phyloP scores from a whole-genome alignment of 2,113 vertebrate genomes.

The Bujurquina vittata region DNA sequence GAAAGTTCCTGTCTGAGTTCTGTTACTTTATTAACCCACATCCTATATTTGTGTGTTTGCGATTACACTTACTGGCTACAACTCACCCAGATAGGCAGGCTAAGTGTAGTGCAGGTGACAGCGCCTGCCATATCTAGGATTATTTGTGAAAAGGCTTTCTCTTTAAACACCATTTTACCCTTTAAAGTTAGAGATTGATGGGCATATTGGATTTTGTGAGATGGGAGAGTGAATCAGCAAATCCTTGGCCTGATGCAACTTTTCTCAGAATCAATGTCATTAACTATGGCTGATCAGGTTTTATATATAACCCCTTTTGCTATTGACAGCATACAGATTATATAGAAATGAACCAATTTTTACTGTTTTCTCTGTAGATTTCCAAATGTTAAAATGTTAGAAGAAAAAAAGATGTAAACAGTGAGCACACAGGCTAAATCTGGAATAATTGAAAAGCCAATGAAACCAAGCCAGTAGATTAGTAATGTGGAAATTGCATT shows the following conservation, averaged over 20 bases:
- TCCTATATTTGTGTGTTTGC: slow-evolving; percentile 9
- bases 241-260: not conserved
- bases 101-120: slow-evolving; percentile 52
- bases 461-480: slow-evolving; percentile 53
- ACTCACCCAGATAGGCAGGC: slow-evolving; percentile 35
- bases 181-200: slow-evolving; percentile 27
- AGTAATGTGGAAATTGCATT: slow-evolving; percentile 59
- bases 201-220: not conserved
- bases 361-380: not conserved
- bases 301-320: not conserved
- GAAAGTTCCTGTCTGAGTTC: slow-evolving; percentile 64
- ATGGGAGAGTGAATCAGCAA: not conserved
- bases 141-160: slow-evolving; percentile 44
- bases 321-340: not conserved
- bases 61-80: slow-evolving; percentile 49
- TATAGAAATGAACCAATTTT: not conserved
- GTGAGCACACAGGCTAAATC: slow-evolving; percentile 8
- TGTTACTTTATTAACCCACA: slow-evolving; percentile 66
- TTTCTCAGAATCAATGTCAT: slow-evolving; percentile 11
- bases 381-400: not conserved
- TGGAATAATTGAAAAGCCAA: slow-evolving; percentile 31
- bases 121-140: slow-evolving; percentile 41
- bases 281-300: slow-evolving; percentile 6
- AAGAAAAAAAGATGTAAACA: not conserved
- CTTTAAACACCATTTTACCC: slow-evolving; percentile 30